Percentiles rank a stretch among this genome's conserved stretches.
phyloP scores from a whole-genome alignment of 1,140 invertebrate genomes.

The Chironomus tepperi region DNA sequence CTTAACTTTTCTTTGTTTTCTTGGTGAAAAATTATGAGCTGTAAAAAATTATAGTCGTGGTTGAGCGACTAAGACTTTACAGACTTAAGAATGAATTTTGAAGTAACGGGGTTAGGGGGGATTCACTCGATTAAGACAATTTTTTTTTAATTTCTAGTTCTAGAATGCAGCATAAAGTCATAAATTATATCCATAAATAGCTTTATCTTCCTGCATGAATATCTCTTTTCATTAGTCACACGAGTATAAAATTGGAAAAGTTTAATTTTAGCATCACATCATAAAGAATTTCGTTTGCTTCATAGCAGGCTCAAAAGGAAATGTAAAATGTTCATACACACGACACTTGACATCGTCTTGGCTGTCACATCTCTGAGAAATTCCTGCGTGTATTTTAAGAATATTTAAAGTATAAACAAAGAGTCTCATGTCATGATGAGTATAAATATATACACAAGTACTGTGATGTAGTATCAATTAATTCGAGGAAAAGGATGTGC shows the following conservation, averaged over 20 bases:
- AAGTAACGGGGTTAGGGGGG: too few species aligned
- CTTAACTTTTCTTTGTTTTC: neutral
- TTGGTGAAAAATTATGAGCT: neutral
- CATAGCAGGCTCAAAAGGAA: neutral
- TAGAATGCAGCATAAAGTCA: too few species aligned
- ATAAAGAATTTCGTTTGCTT: neutral
- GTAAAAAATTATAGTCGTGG: too few species aligned
- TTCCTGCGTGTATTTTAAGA: neutral
- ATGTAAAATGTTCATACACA: constrained; percentile 1
- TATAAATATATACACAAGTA: neutral
- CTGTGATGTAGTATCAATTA: neutral
- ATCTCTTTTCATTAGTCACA: too few species aligned
- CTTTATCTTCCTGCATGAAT: too few species aligned
- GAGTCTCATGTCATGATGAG: neutral
- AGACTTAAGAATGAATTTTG: too few species aligned
- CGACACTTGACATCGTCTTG: neutral
- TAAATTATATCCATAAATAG: too few species aligned
- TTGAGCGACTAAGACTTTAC: too few species aligned
- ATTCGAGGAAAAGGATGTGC: constrained; percentile 3
- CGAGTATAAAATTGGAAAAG: neutral
- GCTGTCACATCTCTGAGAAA: too few species aligned
- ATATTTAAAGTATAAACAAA: neutral
- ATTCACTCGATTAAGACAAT: too few species aligned
- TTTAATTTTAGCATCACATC: constrained; percentile 4
- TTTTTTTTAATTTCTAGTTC: too few species aligned